Conservation (phyloP, 2,113 vertebrate species). For the Macquaria ambigua region DNA sequence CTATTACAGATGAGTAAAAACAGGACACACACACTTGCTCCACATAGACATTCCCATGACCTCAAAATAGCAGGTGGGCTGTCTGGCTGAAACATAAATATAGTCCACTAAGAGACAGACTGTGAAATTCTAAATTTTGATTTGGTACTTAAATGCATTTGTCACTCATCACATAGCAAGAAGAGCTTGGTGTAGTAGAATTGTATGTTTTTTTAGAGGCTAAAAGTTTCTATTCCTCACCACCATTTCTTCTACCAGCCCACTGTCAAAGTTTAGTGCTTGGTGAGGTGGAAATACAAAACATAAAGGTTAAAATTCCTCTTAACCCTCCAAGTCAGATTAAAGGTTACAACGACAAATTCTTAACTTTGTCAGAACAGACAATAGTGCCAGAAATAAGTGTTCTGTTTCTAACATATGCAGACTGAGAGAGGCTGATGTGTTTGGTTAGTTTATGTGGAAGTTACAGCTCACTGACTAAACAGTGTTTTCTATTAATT, state of each 20-base stretch:
- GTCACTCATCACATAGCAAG: not conserved
- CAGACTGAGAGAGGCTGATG: not conserved
- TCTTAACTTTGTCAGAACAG: not conserved
- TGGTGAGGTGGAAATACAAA: not conserved
- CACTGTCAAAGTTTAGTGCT: not conserved
- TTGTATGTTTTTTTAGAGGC: slow-evolving; percentile 6
- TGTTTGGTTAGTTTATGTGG: not conserved
- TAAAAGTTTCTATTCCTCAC: not conserved
- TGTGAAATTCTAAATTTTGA: slow-evolving; percentile 21
- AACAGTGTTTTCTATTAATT: slow-evolving; percentile 13
- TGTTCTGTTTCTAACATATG: not conserved
- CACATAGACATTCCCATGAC: not conserved
- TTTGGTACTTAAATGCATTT: slow-evolving; percentile 14
- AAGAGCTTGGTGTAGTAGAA: slow-evolving; percentile 10
- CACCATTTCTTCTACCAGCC: not conserved
- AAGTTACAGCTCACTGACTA: not conserved
- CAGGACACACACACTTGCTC: not conserved
- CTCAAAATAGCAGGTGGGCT: slow-evolving; percentile 39
- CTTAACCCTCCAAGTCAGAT: not conserved
- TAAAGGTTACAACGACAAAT: not conserved
- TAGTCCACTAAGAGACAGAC: slow-evolving; percentile 13
- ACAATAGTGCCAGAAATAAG: not conserved
- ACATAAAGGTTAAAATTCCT: not conserved
- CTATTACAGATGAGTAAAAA: not conserved
- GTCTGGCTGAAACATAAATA: slow-evolving; percentile 25